Base-by-base conservation (phyloP, 1,140 invertebrate species). In the Linepithema humile region DNA sequence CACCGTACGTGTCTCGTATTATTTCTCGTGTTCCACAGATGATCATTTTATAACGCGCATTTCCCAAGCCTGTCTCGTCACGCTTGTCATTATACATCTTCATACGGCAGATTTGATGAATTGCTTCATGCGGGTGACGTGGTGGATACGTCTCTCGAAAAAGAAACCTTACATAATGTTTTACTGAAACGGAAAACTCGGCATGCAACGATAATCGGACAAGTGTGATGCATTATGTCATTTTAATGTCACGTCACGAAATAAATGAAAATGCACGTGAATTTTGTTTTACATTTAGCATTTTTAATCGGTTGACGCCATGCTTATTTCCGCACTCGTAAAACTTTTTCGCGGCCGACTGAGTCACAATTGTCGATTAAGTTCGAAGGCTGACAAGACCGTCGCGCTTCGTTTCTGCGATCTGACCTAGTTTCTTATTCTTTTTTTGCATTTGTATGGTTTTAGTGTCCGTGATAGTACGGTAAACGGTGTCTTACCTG, bases 391-490 rank as follows among this genome's bases (percentile, higher is more conserved):
- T 70, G 35, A 80, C 74, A 80, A 80, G 50, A 70, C 43, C 48
- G 64, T 80, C 35, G 48, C 50, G 43, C 59, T 77, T 50, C 40
- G 40, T 65, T 69, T 80, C 48, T 43, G 57, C 23, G 12, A 55
- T 70, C 50, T 80, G 75, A 80, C 50, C 75, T 80, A 35, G n/a
- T 80, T 80, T 78, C 55, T 40, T 48, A 82, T 57, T 3, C 64
- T 55, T 12, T 65, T 10, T 26, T 69, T 86, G 62, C n/a, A 3
- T n/a, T 26, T 3, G 23, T 57, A 80, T 32, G 75, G 60, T 91
- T 91, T 5, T 87, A 94, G 94, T 85, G 86, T 85, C 67, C 92
- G 84, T 74, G 93, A 93, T 50, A 91, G 91, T 43, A 87, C 91
- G 57, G 85, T 91, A 50, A 93, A 93, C 83, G 91, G 92, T 29